These are phyloP conservation scores for Opisthograptis luteolata DNA, from an alignment of 2,888 invertebrate genomes.

Conservation along the genomic window DNA sequence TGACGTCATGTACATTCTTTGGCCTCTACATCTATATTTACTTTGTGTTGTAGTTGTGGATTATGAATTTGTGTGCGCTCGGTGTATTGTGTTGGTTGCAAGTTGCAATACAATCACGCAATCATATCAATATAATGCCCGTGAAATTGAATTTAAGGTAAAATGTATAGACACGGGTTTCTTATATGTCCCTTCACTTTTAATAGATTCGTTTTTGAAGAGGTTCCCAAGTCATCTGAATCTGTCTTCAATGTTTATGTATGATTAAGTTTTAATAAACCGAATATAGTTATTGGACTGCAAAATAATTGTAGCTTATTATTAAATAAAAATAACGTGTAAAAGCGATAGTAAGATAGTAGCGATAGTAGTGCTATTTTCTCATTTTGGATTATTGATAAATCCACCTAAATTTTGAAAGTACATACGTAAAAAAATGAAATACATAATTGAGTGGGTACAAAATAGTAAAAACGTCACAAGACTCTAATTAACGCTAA, in stretches of 20 bases:
- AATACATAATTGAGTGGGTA: neutral
- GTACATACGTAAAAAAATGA: too few species aligned
- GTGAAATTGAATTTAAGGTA: neutral
- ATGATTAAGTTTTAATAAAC: too few species aligned
- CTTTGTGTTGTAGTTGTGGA: conserved; percentile 52
- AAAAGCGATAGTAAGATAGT: too few species aligned
- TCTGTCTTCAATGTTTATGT: too few species aligned
- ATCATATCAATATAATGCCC: conserved; percentile 4
- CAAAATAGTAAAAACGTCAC: conserved; percentile 24
- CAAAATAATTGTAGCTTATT: too few species aligned
- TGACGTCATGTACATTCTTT: conserved; percentile 80
- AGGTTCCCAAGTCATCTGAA: too few species aligned
- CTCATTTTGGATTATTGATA: too few species aligned
- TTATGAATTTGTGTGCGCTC: conserved; percentile 31
- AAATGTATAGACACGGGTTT: neutral
- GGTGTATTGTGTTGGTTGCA: conserved; percentile 17
- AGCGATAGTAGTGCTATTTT: too few species aligned
- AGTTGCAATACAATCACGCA: conserved; percentile 27
- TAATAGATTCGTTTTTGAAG: too few species aligned
- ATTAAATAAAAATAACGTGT: too few species aligned
- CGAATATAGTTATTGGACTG: too few species aligned
- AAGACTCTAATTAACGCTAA: conserved; percentile 28
- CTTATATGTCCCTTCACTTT: neutral
- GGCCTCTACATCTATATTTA: conserved; percentile 71
- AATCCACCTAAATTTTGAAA: too few species aligned